Evolutionary conservation across 2,113 vertebrate genomes (phyloP), one percentile per base, ranked within the genome.

Genomic region (Mugil cephalus): DNA sequence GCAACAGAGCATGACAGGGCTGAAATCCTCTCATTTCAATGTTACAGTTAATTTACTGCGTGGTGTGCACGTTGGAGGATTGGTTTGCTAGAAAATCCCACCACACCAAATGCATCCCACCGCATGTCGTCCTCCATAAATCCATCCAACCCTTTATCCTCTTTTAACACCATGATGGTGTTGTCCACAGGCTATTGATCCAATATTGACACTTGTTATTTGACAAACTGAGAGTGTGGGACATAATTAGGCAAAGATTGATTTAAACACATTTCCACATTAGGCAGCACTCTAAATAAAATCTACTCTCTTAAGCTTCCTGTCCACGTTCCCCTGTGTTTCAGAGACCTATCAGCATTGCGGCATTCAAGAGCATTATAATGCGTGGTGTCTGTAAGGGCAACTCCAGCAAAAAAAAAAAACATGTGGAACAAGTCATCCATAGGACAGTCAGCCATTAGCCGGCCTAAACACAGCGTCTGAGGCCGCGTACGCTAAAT

Each of bases 361-460:
- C 40, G 36, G 14, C 42, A 35, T 19, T n/a, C 51, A 10, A 30
- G 6, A 17, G 24, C 24, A 18, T 15, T 34, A 9, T 17, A 30
- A 10, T 50, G 24, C 5, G 24, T 30, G 24, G 5, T 30, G 24
- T 30, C 24, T 15, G 1, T 47, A 39, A 34, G 40, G 10, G 17
- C 17, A 53, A 10, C 54, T 56, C 69, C 39, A n/a, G 38, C 39
- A 67, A 74, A 62, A 69, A 63, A 67, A 74, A 62, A 69, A 63
- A n/a, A 13, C 48, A 43, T 11, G 6, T 39, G 21, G 24, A 8
- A 45, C 13, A 43, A 65, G 48, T 50, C 8, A 60, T 63, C 35
- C 43, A 18, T 18, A 35, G 40, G 8, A 60, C 36, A 51, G 3
- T 3, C 2, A 21, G 64, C 48, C 56, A 71, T 72, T 80, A 76